Percentiles rank a stretch among this genome's conserved stretches.
phyloP scores from a whole-genome alignment of 2,888 invertebrate genomes.

The Mamestra brassicae region DNA sequence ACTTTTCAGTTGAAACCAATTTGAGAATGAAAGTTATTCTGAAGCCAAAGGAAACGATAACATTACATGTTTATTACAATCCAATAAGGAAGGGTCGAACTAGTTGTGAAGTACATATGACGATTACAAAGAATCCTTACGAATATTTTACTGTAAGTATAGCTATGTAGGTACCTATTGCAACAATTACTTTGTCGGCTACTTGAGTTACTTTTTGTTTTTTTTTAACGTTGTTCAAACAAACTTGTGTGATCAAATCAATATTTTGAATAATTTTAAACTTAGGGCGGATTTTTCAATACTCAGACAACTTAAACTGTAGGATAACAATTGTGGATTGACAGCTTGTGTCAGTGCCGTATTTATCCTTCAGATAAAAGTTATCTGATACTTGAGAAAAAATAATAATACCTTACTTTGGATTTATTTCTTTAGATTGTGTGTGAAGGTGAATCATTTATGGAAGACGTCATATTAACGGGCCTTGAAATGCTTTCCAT shows the following conservation, averaged over 20 bases:
- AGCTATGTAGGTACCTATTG: not conserved
- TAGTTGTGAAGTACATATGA: conserved; percentile 81
- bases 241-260: too few relatives aligned
- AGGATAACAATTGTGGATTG: not conserved
- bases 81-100: conserved; percentile 81
- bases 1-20: conserved; percentile 75
- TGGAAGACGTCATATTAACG: conserved; percentile 85
- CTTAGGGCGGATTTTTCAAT: too few relatives aligned
- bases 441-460: conserved; percentile 87
- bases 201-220: too few relatives aligned
- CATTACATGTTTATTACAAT: conserved; percentile 78
- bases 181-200: too few relatives aligned
- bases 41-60: conserved; percentile 76
- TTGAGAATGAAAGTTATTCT: conserved; percentile 71
- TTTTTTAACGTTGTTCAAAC: too few relatives aligned
- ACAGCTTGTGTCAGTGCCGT: not conserved
- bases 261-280: too few relatives aligned
- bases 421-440: conserved; percentile 73
- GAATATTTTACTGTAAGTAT: conserved; percentile 82
- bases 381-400: too few relatives aligned
- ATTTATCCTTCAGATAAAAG: not conserved
- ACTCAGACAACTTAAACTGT: too few relatives aligned
- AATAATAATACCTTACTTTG: not conserved
- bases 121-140: conserved; percentile 83
- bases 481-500: conserved; percentile 87